Evolutionary conservation across 2,113 vertebrate species (phyloP).

Genomic region (Lonchura striata): DNA sequence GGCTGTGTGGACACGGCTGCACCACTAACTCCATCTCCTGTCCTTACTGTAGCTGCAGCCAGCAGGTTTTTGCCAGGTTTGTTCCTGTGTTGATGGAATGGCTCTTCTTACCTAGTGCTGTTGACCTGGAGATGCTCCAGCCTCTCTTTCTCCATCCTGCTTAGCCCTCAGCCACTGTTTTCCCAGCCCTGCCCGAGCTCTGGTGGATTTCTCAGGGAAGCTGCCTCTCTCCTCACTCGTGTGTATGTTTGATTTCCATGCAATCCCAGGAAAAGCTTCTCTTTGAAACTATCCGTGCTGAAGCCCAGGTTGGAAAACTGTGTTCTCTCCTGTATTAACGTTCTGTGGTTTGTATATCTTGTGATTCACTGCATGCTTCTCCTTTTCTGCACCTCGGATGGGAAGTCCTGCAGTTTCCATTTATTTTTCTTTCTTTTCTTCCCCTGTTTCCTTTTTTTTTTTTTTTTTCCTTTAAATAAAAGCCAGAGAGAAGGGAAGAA

Average conservation of each 20-base stretch:
- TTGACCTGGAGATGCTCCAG: background rate
- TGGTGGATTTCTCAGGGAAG: background rate
- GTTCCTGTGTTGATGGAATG: background rate
- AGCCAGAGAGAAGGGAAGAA: constrained; percentile 27
- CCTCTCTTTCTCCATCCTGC: background rate
- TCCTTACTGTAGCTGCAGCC: background rate
- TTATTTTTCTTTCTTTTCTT: constrained; percentile 38
- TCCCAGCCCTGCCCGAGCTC: background rate
- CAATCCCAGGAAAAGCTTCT: constrained; percentile 88
- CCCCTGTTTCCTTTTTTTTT: accelerated
- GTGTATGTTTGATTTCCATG: constrained; percentile 76
- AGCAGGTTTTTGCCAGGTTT: constrained; percentile 30
- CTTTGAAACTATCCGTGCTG: constrained; percentile 89
- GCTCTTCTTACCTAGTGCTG: background rate
- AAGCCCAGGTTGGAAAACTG: constrained; percentile 86
- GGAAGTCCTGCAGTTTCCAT: constrained; percentile 50
- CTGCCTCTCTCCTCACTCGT: constrained; percentile 43
- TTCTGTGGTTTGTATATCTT: constrained; percentile 70
- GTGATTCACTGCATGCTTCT: constrained; percentile 65
- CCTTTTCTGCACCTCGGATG: constrained; percentile 44
- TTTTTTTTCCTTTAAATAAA: background rate
- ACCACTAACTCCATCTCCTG: background rate
- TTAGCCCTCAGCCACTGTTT: background rate
- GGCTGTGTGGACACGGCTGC: background rate
- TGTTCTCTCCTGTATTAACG: constrained; percentile 73